A percentile compares a stretch with the other conserved stretches of the same genome.
phyloP scores from a whole-genome alignment of 2,888 invertebrate genomes.

The Trachelus troglodyta region DNA sequence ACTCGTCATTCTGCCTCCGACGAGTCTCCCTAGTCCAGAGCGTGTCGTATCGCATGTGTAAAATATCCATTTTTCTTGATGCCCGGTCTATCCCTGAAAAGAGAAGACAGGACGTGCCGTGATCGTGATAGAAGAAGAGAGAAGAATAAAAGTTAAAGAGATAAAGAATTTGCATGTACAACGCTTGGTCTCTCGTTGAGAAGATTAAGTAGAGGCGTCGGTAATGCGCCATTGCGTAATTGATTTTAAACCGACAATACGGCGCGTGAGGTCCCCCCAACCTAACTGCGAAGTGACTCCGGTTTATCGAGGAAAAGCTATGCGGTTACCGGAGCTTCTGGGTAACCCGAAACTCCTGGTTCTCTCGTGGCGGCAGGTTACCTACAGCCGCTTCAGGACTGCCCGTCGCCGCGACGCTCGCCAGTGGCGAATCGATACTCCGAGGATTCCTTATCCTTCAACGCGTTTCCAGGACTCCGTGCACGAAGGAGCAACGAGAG shows the following conservation, averaged over 20 bases:
- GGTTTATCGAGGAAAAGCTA: background rate
- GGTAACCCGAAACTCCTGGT: background rate
- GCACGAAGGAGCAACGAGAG: background rate
- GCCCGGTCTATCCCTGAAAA: background rate
- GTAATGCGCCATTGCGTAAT: background rate
- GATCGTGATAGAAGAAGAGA: background rate
- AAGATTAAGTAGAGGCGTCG: background rate
- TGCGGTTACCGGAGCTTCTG: background rate
- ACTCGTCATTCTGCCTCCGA: background rate
- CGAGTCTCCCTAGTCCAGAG: background rate
- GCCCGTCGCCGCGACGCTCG: background rate
- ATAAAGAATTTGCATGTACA: background rate
- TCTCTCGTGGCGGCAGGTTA: background rate
- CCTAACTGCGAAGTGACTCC: background rate
- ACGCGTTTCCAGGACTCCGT: background rate
- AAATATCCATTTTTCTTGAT: background rate
- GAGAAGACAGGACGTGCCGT: background rate
- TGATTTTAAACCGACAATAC: background rate
- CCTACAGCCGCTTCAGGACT: background rate
- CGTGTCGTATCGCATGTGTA: background rate
- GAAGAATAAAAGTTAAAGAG: background rate
- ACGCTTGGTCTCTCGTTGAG: background rate
- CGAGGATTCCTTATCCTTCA: background rate
- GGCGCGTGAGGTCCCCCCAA: background rate
- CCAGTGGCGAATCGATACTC: background rate